These are phyloP conservation scores for Orthonevra nobilis DNA, from an alignment of 2,888 invertebrate species.

Conservation along the genomic window DNA sequence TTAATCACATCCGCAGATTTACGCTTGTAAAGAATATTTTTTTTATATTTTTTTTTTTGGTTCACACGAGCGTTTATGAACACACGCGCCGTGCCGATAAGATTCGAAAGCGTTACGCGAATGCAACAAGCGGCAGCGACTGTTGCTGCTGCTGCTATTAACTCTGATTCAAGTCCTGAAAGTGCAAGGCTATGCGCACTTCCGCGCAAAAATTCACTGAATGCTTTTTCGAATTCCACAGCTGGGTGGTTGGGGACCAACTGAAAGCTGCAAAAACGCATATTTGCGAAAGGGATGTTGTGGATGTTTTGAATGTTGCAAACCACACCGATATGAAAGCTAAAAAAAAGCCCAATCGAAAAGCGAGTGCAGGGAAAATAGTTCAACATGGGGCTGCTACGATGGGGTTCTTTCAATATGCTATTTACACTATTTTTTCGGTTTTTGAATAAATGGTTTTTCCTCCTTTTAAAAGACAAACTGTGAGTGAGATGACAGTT, in stretches of 20 bases:
- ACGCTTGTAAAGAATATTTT: constrained; percentile 12
- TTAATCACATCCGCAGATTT: constrained; percentile 46
- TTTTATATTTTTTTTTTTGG: constrained; percentile 2
- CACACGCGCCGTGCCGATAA: constrained; percentile 36
- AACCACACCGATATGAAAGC: constrained; percentile 27
- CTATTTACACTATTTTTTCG: too few species aligned
- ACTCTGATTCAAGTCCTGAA: constrained; percentile 50
- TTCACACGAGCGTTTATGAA: constrained; percentile 53
- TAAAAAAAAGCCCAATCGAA: not conserved
- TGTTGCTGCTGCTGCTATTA: constrained; percentile 59
- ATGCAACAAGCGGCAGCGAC: constrained; percentile 65
- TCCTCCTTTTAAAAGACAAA: too few species aligned
- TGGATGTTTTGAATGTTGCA: constrained; percentile 4
- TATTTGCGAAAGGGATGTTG: constrained; percentile 23
- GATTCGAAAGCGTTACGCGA: constrained; percentile 62
- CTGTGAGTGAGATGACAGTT: too few species aligned
- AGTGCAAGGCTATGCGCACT: constrained; percentile 64
- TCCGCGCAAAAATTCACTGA: constrained; percentile 6
- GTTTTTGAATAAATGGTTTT: too few species aligned
- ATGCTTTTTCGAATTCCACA: constrained; percentile 14
- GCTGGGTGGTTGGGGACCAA: not conserved
- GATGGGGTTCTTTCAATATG: too few species aligned
- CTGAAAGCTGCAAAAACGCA: constrained; percentile 29
- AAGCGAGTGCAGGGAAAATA: not conserved
- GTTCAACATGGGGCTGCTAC: too few species aligned